Evolutionary conservation across 2,113 vertebrate species (phyloP), one percentile per base, ranked within the genome.

Genomic region (Pan paniscus): DNA sequence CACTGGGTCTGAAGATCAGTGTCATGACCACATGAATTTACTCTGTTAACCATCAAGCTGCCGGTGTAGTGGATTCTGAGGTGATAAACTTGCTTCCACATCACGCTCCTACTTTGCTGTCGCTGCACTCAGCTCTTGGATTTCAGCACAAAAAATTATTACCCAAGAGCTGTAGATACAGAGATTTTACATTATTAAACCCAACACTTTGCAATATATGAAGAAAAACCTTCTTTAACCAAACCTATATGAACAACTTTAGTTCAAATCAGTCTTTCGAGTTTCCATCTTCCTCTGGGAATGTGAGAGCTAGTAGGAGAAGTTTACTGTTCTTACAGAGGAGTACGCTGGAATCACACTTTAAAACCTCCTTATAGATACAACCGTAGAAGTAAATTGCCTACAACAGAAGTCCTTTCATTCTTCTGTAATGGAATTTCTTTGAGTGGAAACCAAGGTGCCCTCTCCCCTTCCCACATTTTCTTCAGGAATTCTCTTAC

Each of bases 321-420:
- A 43, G 35, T 87, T 43, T 57, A 13, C 90, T 88, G 12, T 90
- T 79, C 55, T 96, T 81, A 48, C n/a, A 81, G 5, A n/a, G 50
- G 83, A 94, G 67, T 13, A 32, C 20, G 0, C 16, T 12, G 70
- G 67, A 83, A 93, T 59, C 32, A 32, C 81, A 68, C 48, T 90
- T 84, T 70, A 57, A 88, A 93, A 18, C 70, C 25, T 38, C 59
- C 50, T 64, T 40, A 27, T 20, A 93, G 38, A 72, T 80, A 48
- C 79, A 93, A 70, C 43, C 46, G 14, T 38, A 2, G 43, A 84
- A 88, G 70, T 70, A 87, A 87, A 92, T 80, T 88, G 50, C 20
- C n/a, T 82, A 32, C 4, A 91, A 91, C 50, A 96, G 48, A 72
- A 68, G 64, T 86, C 89, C 68, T 96, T 93, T 97, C 40, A 92